These are phyloP conservation scores for Tapirus terrestris DNA, from an alignment of 2,113 vertebrate genomes.

Conservation along the genomic window DNA sequence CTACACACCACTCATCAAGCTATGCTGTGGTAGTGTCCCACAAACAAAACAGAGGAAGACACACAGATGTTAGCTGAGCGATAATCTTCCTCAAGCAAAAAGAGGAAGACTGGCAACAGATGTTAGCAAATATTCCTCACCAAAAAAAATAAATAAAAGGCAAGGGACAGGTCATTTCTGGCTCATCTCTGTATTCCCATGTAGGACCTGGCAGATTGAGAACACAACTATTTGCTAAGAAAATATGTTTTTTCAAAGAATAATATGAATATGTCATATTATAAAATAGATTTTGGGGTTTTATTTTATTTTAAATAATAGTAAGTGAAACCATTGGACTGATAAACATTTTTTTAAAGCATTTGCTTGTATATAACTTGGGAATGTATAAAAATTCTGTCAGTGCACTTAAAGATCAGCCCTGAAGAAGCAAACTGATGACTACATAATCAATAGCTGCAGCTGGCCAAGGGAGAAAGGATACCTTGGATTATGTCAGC, in stretches of 20 bases:
- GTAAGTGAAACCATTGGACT: background rate
- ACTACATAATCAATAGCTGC: background rate
- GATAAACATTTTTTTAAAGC: background rate
- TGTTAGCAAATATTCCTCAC: too few relatives aligned
- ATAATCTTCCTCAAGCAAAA: too few relatives aligned
- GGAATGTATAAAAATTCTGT: background rate
- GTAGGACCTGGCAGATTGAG: background rate
- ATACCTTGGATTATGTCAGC: background rate
- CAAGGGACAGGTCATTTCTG: background rate
- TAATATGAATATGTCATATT: background rate
- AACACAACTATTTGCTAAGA: background rate
- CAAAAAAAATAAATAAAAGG: background rate
- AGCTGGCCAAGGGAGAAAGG: background rate
- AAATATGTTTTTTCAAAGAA: conserved; percentile 5
- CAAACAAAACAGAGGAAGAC: too few relatives aligned
- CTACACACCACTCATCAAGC: too few relatives aligned
- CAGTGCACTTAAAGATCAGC: background rate
- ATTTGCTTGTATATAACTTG: background rate
- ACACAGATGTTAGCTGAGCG: too few relatives aligned
- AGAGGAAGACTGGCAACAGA: too few relatives aligned
- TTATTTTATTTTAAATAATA: conserved; percentile 26
- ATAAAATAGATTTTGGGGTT: background rate
- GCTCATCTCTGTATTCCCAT: background rate
- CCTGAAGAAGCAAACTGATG: background rate
- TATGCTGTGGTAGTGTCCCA: too few relatives aligned